These are phyloP conservation scores for Murina feae DNA, from an alignment of 2,113 vertebrate species.

Conservation along the genomic window DNA sequence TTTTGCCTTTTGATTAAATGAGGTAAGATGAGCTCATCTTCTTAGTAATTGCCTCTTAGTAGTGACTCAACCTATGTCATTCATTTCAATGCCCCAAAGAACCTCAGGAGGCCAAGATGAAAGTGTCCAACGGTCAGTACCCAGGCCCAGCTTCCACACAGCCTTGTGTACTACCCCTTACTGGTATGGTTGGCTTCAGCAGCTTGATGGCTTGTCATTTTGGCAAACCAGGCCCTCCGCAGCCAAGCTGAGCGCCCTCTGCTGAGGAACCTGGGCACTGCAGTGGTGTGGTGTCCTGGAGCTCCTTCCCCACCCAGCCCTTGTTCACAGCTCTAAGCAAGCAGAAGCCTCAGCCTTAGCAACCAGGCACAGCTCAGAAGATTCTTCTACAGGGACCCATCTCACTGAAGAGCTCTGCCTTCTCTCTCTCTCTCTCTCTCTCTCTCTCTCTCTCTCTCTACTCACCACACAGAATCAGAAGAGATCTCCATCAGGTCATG, in stretches of 20 bases:
- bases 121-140: background rate
- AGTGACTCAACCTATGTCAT: background rate
- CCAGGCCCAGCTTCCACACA: background rate
- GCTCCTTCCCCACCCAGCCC: background rate
- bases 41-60: background rate
- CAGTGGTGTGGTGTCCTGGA: fast-evolving
- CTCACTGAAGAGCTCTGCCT: background rate
- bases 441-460: background rate
- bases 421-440: background rate
- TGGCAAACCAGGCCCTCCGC: background rate
- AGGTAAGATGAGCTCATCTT: background rate
- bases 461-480: background rate
- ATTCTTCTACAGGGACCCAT: background rate
- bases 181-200: background rate
- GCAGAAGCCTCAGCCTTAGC: background rate
- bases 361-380: fast-evolving
- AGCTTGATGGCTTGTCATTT: background rate
- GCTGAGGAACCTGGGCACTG: background rate
- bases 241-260: background rate
- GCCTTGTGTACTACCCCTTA: background rate
- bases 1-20: background rate
- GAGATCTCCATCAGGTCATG: background rate
- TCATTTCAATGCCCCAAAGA: background rate
- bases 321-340: background rate
- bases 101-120: background rate